These are phyloP conservation scores for Leptinotarsa juncta DNA, from an alignment of 2,888 invertebrate species.

Conservation along the genomic window DNA sequence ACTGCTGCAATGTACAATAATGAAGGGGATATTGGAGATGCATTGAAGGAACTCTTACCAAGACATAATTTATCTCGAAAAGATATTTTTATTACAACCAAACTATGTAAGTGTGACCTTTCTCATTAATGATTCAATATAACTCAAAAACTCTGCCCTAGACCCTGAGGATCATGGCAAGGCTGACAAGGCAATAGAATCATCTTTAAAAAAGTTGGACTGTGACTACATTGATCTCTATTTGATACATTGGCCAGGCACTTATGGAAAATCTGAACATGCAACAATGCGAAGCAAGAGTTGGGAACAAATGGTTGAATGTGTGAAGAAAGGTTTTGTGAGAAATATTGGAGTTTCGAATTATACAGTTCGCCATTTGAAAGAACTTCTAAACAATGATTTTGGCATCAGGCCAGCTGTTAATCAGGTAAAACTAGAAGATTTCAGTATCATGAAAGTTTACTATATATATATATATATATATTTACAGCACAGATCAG, in stretches of 20 bases:
- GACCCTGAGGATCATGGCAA: constrained; percentile 73
- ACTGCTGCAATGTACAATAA: constrained; percentile 84
- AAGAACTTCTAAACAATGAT: constrained; percentile 70
- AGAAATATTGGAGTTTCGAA: constrained; percentile 86
- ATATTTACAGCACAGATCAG: too few species aligned
- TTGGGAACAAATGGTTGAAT: constrained; percentile 76
- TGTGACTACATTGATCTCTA: constrained; percentile 81
- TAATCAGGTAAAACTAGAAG: constrained; percentile 73
- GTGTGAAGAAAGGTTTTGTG: constrained; percentile 72
- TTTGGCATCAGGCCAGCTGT: constrained; percentile 74
- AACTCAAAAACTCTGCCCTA: constrained; percentile 48
- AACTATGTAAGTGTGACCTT: constrained; percentile 71
- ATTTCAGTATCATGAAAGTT: background rate
- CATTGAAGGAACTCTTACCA: constrained; percentile 74
- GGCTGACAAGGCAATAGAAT: constrained; percentile 67
- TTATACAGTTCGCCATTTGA: constrained; percentile 77
- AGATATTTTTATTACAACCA: constrained; percentile 85
- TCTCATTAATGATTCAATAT: background rate
- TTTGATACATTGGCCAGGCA: constrained; percentile 86
- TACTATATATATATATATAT: too few species aligned
- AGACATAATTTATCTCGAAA: constrained; percentile 75
- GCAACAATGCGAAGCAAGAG: constrained; percentile 70
- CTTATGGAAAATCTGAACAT: constrained; percentile 68
- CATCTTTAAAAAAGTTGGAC: constrained; percentile 73
- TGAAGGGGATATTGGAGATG: constrained; percentile 76